A percentile compares a stretch with the other conserved stretches of the same genome.
Evolutionary conservation across 2,888 invertebrate genomes (phyloP).

Genomic region (Trachelus troglodyta): DNA sequence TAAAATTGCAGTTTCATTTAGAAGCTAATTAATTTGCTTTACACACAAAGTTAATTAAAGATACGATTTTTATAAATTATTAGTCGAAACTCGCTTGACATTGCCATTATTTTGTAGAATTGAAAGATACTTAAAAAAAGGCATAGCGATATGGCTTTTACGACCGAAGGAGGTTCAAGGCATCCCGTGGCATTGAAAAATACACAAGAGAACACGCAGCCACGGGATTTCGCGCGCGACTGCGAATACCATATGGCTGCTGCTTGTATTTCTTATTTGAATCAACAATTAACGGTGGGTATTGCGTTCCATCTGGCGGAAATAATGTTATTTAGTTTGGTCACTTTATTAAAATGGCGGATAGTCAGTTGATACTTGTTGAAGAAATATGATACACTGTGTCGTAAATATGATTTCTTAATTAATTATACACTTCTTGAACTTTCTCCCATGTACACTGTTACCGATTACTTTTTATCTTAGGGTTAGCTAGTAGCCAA

Average conservation of each 20-base stretch:
- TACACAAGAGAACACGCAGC: constrained; percentile 22
- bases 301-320: not conserved
- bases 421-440: not conserved
- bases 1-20: not conserved
- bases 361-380: not conserved
- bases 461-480: not conserved
- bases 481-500: not conserved
- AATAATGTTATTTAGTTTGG: not conserved
- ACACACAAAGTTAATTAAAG: not conserved
- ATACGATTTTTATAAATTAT: not conserved
- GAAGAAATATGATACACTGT: not conserved
- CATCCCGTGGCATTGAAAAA: constrained; percentile 27
- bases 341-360: not conserved
- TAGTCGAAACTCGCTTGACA: not conserved
- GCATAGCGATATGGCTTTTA: not conserved
- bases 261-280: not conserved
- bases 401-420: not conserved
- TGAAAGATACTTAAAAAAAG: not conserved
- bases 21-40: not conserved
- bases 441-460: not conserved
- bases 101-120: not conserved
- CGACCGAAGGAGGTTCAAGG: constrained; percentile 38
- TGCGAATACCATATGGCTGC: constrained; percentile 5
- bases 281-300: not conserved
- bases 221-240: constrained; percentile 37